Evolutionary conservation across 2,888 invertebrate genomes (phyloP).

Genomic region (Drosophila formosana): DNA sequence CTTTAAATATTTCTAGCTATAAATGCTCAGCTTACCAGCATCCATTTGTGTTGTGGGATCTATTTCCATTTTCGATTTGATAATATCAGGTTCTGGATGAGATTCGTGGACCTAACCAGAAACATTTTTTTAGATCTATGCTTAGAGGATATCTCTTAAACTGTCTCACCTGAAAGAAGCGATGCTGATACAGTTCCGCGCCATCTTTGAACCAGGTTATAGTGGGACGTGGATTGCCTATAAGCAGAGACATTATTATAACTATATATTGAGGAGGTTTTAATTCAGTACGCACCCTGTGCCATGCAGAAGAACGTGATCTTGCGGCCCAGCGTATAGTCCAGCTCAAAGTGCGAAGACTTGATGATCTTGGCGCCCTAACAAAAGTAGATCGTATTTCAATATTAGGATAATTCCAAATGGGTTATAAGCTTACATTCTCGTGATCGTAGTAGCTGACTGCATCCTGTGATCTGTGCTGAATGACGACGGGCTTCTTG

Average conservation of each 20-base stretch:
- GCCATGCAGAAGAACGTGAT: constrained; percentile 97
- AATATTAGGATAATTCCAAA: background rate
- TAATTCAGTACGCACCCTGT: constrained; percentile 87
- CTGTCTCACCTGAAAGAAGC: constrained; percentile 92
- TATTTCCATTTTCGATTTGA: constrained; percentile 97
- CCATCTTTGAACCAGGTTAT: constrained; percentile 99
- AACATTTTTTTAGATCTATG: background rate
- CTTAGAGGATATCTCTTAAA: background rate
- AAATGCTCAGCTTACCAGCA: constrained; percentile 88
- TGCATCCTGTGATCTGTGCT: constrained; percentile 94
- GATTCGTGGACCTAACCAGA: constrained; percentile 92
- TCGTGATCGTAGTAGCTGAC: constrained; percentile 96
- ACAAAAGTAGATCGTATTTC: background rate
- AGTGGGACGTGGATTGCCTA: constrained; percentile 91
- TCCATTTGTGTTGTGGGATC: constrained; percentile 98
- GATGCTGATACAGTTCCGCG: constrained; percentile 95
- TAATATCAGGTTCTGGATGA: constrained; percentile 91
- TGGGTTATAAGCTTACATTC: constrained; percentile 87
- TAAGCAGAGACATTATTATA: background rate
- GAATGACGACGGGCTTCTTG: constrained; percentile 84
- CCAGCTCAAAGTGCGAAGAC: constrained; percentile 96
- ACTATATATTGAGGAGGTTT: background rate
- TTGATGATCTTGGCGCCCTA: constrained; percentile 95
- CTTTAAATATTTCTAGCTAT: background rate
- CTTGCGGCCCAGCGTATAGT: constrained; percentile 96